Percentiles rank a stretch among this genome's conserved stretches.
phyloP scores from a whole-genome alignment of 2,113 vertebrate species.

The Chrysochloris asiatica region DNA sequence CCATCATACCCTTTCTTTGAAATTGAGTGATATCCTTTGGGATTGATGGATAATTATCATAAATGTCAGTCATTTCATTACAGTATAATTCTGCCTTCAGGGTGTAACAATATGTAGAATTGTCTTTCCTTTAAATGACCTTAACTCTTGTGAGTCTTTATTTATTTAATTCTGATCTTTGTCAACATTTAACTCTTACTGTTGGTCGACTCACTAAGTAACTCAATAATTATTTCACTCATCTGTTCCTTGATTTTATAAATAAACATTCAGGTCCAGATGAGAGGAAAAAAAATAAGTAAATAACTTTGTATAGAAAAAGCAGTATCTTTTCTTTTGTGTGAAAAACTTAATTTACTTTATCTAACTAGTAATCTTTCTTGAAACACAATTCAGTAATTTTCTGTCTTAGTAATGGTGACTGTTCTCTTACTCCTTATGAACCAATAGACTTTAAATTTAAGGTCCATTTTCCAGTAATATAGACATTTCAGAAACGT shows the following conservation, averaged over 20 bases:
- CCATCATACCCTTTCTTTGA: not conserved
- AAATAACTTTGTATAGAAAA: not conserved
- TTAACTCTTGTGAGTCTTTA: not conserved
- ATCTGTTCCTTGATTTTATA: slow-evolving; percentile 24
- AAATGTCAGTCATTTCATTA: not conserved
- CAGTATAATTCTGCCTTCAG: not conserved
- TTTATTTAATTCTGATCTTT: not conserved
- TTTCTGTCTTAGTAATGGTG: not conserved
- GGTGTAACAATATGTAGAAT: not conserved
- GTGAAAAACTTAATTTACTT: slow-evolving; percentile 18
- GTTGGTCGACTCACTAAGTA: not conserved
- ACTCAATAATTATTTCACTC: not conserved
- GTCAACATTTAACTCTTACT: not conserved
- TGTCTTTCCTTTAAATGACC: not conserved
- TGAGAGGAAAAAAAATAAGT: not conserved
- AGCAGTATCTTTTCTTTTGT: not conserved
- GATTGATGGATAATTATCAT: not conserved
- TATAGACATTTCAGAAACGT: not conserved
- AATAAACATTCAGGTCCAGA: not conserved
- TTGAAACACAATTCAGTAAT: not conserved
- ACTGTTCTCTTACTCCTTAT: not conserved
- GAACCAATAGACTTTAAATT: not conserved
- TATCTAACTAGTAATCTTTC: not conserved
- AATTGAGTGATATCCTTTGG: not conserved
- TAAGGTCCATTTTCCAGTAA: not conserved